Percentiles rank a stretch among this genome's conserved stretches.
Evolutionary conservation across 2,888 invertebrate genomes (phyloP).

Genomic region (Lasioglossum lativentre): DNA sequence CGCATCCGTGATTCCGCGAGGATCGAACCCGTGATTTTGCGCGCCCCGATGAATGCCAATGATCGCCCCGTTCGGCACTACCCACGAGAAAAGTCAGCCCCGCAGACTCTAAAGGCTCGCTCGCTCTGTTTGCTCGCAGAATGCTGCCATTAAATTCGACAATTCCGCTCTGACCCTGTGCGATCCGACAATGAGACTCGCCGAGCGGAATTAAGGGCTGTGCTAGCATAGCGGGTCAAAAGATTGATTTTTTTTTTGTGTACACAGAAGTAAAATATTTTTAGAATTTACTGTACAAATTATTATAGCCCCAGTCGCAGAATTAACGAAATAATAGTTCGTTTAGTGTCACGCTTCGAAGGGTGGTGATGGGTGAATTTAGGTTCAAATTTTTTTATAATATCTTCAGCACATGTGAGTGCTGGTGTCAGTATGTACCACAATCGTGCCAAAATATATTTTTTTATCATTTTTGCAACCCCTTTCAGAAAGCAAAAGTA

Average conservation of each 20-base stretch:
- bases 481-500: too few species aligned
- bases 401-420: too few species aligned
- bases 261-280: neutral
- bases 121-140: neutral
- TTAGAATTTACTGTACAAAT: neutral
- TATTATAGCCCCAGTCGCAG: neutral
- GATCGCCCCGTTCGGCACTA: neutral
- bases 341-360: too few species aligned
- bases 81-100: neutral
- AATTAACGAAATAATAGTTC: too few species aligned
- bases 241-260: neutral
- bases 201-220: neutral
- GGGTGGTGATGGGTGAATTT: too few species aligned
- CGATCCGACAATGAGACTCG: neutral
- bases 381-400: too few species aligned
- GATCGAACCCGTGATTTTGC: slow-evolving; percentile 9
- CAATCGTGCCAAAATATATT: too few species aligned
- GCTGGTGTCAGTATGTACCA: too few species aligned
- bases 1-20: neutral
- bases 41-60: neutral
- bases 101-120: neutral
- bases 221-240: neutral
- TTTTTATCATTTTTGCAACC: too few species aligned
- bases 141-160: neutral
- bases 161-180: neutral